Base-by-base conservation (phyloP, 2,888 invertebrate species). In the Erebia aethiops region DNA sequence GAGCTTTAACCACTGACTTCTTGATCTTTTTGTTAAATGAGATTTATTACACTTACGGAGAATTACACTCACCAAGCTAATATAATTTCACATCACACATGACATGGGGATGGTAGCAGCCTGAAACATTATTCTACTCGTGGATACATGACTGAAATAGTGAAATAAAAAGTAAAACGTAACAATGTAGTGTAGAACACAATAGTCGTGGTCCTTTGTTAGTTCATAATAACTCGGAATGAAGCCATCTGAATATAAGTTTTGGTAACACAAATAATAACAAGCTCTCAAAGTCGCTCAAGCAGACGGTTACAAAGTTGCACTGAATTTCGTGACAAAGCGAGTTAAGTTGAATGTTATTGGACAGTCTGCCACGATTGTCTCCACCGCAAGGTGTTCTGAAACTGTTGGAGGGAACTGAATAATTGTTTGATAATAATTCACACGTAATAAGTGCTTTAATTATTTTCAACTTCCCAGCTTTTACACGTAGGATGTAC, bases 261-360 rank as follows among this genome's bases (percentile, higher is more conserved):
- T 21, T 58, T 41, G 3, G 56, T 18, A 57, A 60, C 41, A 60
- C 60, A 60, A 60, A 60, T 60, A 60, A 41, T 60, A 60, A 60
- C n/a, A 41, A 60, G 60, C 60, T 41, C 18, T 58, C 35, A 35
- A 60, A 60, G 41, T 60, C 16, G 16, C 60, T 41, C 41, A 60
- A 43, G 60, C 41, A 57, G 56, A 57, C 56, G 60, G 60, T 41
- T 60, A 43, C 60, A 60, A 60, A 60, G 60, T 60, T 60, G 60
- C 41, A 14, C 35, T 41, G n/a, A 41, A 58, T 58, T 60, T 60
- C 16, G 60, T 16, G 60, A 41, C 41, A 60, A 60, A 16, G 60
- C 60, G 41, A 60, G 16, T 43, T 60, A 41, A 60, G 60, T 60
- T 60, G 60, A 16, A 16, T 41, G 60, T 60, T 60, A 60, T 60